Evolutionary conservation across 2,888 invertebrate genomes (phyloP).

Genomic region (Cheilosia vernalis): DNA sequence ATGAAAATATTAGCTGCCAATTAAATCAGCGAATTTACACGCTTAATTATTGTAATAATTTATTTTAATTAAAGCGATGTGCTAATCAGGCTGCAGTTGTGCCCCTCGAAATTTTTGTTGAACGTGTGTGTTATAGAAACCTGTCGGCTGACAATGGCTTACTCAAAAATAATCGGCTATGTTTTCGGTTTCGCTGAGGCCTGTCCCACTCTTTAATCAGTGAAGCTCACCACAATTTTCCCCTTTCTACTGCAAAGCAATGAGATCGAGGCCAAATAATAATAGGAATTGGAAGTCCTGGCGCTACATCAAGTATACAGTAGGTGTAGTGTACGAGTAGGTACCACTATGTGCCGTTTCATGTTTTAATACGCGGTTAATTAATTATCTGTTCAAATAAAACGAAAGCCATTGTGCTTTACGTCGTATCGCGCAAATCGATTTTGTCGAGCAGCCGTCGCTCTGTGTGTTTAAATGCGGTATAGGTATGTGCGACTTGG

Average conservation of each 20-base stretch:
- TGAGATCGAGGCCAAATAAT: slow-evolving; percentile 32
- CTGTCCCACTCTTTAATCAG: slow-evolving; percentile 49
- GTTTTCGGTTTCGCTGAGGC: slow-evolving; percentile 26
- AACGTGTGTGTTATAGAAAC: slow-evolving; percentile 28
- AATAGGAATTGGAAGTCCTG: neutral
- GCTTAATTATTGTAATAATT: slow-evolving; percentile 68
- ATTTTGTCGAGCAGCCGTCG: slow-evolving; percentile 28
- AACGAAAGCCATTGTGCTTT: slow-evolving; percentile 51
- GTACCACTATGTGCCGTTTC: slow-evolving; percentile 15
- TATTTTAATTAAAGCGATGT: slow-evolving; percentile 65
- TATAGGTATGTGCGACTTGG: slow-evolving; percentile 7
- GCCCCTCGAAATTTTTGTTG: slow-evolving; percentile 9
- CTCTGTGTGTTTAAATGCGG: slow-evolving; percentile 22
- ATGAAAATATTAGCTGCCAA: slow-evolving; percentile 66
- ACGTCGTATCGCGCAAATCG: slow-evolving; percentile 49
- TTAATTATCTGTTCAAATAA: slow-evolving; percentile 68
- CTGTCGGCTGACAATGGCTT: neutral
- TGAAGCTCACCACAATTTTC: slow-evolving; percentile 4
- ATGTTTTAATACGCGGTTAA: slow-evolving; percentile 66
- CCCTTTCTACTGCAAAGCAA: neutral
- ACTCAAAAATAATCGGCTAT: slow-evolving; percentile 33
- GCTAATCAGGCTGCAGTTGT: slow-evolving; percentile 63
- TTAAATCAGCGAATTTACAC: slow-evolving; percentile 58
- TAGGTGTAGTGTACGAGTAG: neutral
- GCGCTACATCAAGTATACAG: neutral